Base-by-base conservation (phyloP, 1,140 invertebrate genomes). In the Atta colombica region DNA sequence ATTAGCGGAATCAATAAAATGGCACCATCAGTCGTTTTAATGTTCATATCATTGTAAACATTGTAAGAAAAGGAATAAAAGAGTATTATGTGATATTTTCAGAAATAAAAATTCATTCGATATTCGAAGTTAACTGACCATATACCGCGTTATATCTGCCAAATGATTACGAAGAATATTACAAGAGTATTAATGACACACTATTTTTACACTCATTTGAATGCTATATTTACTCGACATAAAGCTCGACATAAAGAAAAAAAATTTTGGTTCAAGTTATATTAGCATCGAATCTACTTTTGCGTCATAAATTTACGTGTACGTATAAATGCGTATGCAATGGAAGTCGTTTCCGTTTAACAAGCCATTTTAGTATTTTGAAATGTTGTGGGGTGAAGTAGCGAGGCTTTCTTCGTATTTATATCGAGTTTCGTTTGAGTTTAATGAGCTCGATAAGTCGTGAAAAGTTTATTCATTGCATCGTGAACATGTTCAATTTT, bases 331-430 rank as follows among this genome's bases (percentile, higher is more conserved):
- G 31, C 39, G 6, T 71, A 21, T 16, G 21, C 12, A 84, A 28
- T 28, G n/a, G 31, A n/a, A 69, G 14, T 25, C 55, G 35, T 87
- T 90, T 87, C 35, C 71, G 21, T 74, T 85, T 88, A 88, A 88
- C 65, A 86, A 58, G 21, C 10, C 71, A 63, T 88, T 88, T 75
- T 69, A 75, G 45, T 16, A 88, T 87, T 61, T 61, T 69, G 45
- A 82, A 87, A 87, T 65, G 74, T 87, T 51, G 58, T 58, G 16
- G n/a, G 66, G 31, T 71, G 66, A 45, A n/a, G n/a, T 31, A 39
- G 66, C 61, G 25, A 53, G 6, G 55, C n/a, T 21, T 71, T 53
- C 45, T 77, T 81, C 7, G 45, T 82, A 75, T 82, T 88, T 75
- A 87, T 61, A 39, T 39, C 28, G 35, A 45, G 25, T 45, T 74